Evolutionary conservation across 2,797 vertebrate species (phyloP), one percentile per base, ranked within the genome.

Genomic region (Notamacropus eugenii): DNA sequence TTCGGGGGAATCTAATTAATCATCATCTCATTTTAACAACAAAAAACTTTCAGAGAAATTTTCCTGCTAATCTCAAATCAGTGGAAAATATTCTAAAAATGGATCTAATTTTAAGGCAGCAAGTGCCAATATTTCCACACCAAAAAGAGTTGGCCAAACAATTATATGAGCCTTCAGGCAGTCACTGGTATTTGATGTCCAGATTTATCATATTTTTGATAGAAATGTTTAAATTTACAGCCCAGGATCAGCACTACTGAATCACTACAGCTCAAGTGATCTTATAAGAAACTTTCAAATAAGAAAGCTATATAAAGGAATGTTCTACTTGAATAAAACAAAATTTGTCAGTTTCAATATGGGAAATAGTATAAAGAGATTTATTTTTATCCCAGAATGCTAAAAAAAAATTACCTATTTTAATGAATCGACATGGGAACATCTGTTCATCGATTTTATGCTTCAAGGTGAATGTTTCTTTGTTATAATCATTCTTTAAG

Each of bases 401-500:
- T 97, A 97, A 98, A 98, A 98, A 98, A 97, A 95, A 96, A 97
- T 99, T 99, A 99, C 99, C 99, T 99, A 99, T 99, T 99, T 99
- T 99, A 98, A 99, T 99, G 98, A 99, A 99, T 98, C 99, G 99
- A 99, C 99, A 99, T 95, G 99, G 99, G 97, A 99, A 99, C 99
- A 99, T 99, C 99, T 99, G 99, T 98, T 99, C 99, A 95, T 99
- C 99, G 62, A 99, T 99, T 99, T 99, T 99, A 99, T 99, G 99
- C 99, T 99, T 99, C 98, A 99, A 99, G 97, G 99, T 99, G 98
- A 99, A 99, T 19, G 99, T 99, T 99, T 99, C 99, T 99, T 99
- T 99, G 99, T 99, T 99, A 99, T 99, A 99, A 99, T 99, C 99
- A 98, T 99, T 99, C 99, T 99, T 99, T 99, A 99, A 99, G 99